phyloP scores from a whole-genome alignment of 2,888 invertebrate genomes.

The Frankliniella fusca region DNA sequence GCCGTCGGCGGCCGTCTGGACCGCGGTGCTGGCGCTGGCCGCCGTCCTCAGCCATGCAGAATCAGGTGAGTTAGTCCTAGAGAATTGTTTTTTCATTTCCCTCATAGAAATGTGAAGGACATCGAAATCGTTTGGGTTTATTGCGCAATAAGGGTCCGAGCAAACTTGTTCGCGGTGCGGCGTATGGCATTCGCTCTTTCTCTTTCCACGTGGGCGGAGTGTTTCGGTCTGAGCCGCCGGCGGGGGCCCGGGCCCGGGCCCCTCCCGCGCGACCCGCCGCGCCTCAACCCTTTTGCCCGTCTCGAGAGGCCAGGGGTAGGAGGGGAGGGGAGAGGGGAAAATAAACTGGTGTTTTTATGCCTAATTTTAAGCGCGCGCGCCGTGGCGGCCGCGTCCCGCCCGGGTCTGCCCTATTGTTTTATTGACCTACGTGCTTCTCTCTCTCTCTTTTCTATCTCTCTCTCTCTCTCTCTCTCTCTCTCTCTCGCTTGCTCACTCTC shows the following conservation, averaged over 20 bases:
- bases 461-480: too few species aligned
- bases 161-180: neutral
- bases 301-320: neutral
- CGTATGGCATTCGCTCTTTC: neutral
- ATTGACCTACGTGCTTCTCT: slow-evolving; percentile 8
- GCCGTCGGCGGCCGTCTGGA: neutral
- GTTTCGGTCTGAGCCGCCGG: neutral
- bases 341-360: slow-evolving; percentile 19
- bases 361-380: slow-evolving; percentile 16
- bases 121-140: too few species aligned
- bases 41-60: neutral
- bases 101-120: too few species aligned
- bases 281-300: neutral
- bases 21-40: neutral
- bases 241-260: too few species aligned
- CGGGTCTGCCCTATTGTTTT: neutral
- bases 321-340: neutral
- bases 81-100: neutral
- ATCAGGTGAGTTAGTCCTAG: neutral
- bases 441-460: too few species aligned
- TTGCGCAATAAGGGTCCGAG: too few species aligned
- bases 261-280: too few species aligned
- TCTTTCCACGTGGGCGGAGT: neutral
- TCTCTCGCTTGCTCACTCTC: too few species aligned
- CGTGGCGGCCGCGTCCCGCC: neutral